These are phyloP conservation scores for Apomyelois bistriatella DNA, from an alignment of 2,888 invertebrate species.

Conservation along the genomic window DNA sequence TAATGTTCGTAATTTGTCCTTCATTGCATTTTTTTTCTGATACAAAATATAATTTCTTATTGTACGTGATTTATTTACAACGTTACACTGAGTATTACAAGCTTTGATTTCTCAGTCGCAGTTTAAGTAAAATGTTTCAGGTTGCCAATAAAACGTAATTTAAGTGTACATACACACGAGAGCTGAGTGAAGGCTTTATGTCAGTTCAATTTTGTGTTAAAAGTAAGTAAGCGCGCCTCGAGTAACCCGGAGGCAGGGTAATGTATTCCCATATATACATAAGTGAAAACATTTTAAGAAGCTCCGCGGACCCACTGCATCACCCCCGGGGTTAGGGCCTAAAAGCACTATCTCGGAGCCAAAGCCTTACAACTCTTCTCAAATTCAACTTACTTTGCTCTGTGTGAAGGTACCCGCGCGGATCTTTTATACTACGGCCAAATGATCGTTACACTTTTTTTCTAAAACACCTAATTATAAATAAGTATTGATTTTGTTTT, in stretches of 20 bases:
- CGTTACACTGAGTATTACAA: conserved; percentile 10
- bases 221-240: conserved; percentile 73
- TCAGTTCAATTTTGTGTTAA: conserved; percentile 78
- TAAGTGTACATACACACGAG: conserved; percentile 70
- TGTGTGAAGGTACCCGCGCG: conserved; percentile 64
- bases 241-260: conserved; percentile 75
- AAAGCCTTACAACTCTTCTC: conserved; percentile 80
- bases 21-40: too few relatives aligned
- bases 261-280: conserved; percentile 79
- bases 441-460: conserved; percentile 46
- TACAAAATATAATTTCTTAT: too few relatives aligned
- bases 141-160: conserved; percentile 71
- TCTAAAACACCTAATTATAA: too few relatives aligned
- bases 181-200: conserved; percentile 72
- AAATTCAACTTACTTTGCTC: conserved; percentile 79
- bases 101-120: conserved; percentile 19
- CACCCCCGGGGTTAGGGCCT: conserved; percentile 80
- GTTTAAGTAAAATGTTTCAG: conserved; percentile 44
- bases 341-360: conserved; percentile 80
- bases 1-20: too few relatives aligned
- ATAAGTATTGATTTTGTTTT: too few relatives aligned
- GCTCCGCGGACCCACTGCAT: conserved; percentile 76
- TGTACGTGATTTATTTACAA: too few relatives aligned
- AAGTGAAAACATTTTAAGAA: conserved; percentile 80
- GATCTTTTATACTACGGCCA: conserved; percentile 39